Conservation (phyloP, 2,113 vertebrate species). For the Tyto alba region DNA sequence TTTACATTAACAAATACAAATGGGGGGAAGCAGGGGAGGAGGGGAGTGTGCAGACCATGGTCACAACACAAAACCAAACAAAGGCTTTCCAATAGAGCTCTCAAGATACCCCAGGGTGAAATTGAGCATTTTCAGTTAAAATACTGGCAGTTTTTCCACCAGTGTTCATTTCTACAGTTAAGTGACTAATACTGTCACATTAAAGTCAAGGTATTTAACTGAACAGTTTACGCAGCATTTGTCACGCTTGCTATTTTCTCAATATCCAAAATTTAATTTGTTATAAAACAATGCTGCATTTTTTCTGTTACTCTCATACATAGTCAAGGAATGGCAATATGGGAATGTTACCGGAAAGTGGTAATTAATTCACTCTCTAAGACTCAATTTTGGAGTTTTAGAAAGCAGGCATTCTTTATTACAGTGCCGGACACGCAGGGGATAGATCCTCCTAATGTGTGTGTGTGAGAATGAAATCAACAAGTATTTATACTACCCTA, state of each 20-base stretch:
- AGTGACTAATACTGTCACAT: neutral
- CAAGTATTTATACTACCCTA: too few relatives aligned
- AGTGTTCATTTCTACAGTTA: neutral
- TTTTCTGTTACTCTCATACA: neutral
- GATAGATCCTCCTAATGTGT: too few relatives aligned
- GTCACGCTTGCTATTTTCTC: neutral
- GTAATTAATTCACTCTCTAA: too few relatives aligned
- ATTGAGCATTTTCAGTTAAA: neutral
- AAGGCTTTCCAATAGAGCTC: neutral
- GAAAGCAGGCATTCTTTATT: too few relatives aligned
- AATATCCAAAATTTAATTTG: neutral
- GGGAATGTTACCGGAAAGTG: too few relatives aligned
- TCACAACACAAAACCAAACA: neutral
- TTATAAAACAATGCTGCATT: neutral
- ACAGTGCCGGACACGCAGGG: too few relatives aligned
- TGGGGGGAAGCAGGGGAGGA: fast-evolving
- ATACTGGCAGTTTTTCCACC: neutral
- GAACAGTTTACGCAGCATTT: neutral
- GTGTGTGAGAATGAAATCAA: too few relatives aligned
- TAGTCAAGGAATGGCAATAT: neutral
- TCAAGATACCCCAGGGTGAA: neutral
- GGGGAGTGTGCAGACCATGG: fast-evolving
- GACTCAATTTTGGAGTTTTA: too few relatives aligned
- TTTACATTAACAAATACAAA: neutral
- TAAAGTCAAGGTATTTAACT: neutral